Conservation (phyloP, 2,113 vertebrate genomes). For the Arizona elegans region DNA sequence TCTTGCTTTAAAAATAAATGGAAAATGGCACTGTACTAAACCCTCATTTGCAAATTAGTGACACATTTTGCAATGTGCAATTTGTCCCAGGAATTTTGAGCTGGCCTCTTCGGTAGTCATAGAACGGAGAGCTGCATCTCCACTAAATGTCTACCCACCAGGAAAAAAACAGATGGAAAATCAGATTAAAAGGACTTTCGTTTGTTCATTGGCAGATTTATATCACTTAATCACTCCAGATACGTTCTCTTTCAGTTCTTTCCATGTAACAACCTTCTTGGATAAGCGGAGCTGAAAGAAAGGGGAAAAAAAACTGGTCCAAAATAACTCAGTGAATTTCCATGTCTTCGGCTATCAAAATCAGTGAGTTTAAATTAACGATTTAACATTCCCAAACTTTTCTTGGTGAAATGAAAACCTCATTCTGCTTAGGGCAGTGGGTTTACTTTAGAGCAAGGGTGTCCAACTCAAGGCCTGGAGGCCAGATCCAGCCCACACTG, state of each 20-base stretch:
- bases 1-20: too few relatives aligned
- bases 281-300: not conserved
- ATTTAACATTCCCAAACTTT: not conserved
- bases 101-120: not conserved
- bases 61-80: not conserved
- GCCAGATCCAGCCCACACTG: too few relatives aligned
- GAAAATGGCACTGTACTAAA: not conserved
- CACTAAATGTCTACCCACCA: not conserved
- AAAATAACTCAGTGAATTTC: not conserved
- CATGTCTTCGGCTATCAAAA: not conserved
- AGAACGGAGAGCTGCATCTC: not conserved
- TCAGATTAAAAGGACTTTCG: not conserved
- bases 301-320: not conserved
- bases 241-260: too few relatives aligned
- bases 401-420: not conserved
- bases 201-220: not conserved
- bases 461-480: too few relatives aligned
- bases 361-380: not conserved
- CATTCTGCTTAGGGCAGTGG: not conserved
- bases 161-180: not conserved
- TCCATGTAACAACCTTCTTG: too few relatives aligned
- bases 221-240: too few relatives aligned
- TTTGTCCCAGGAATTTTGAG: not conserved
- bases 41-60: not conserved
- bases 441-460: not conserved